Evolutionary conservation across 2,797 vertebrate species (phyloP).

Genomic region (Petrocephalus schoutedeni): DNA sequence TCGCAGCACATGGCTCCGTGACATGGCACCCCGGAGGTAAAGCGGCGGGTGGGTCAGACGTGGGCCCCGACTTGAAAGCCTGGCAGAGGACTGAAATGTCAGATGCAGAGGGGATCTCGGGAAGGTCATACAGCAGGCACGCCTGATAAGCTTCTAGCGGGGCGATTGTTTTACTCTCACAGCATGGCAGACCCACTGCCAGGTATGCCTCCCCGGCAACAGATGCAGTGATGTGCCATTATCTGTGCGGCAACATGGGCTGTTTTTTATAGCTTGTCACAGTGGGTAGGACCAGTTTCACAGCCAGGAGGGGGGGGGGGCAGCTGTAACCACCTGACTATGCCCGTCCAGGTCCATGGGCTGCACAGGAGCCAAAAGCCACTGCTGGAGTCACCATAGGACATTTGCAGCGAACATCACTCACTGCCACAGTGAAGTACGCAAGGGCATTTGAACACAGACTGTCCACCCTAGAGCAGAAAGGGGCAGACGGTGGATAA

Average conservation of each 20-base stretch:
- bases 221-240: slow-evolving; percentile 8
- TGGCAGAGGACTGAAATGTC: slow-evolving; percentile 14
- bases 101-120: slow-evolving; percentile 7
- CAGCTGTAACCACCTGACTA: neutral
- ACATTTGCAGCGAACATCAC: neutral
- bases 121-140: slow-evolving; percentile 8
- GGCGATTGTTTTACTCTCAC: neutral
- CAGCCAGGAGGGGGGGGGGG: neutral
- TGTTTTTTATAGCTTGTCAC: slow-evolving; percentile 7
- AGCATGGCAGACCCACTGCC: slow-evolving; percentile 1
- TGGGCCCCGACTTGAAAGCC: neutral
- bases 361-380: neutral
- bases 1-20: neutral
- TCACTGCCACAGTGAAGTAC: neutral
- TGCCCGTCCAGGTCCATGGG: neutral
- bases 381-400: neutral
- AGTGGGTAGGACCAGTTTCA: neutral
- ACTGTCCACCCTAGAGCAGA: neutral
- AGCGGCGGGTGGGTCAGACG: neutral
- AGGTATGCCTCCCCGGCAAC: neutral
- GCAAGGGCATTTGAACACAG: neutral
- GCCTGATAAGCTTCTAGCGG: neutral
- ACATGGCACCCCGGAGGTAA: neutral
- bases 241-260: neutral
- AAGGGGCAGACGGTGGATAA: neutral